These are phyloP conservation scores for Tipula vernalis DNA, from an alignment of 2,888 invertebrate species.

Conservation along the genomic window DNA sequence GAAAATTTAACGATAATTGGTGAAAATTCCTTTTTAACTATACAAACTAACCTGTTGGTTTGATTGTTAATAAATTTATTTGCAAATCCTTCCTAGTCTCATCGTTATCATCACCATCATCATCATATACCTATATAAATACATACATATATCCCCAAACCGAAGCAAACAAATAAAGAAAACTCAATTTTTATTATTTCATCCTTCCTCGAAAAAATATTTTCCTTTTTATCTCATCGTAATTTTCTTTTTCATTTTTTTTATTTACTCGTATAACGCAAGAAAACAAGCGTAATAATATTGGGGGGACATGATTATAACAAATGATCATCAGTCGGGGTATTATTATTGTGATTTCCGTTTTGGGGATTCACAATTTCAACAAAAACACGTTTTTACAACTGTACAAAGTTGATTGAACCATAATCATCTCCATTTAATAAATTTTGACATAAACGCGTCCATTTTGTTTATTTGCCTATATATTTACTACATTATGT, in stretches of 20 bases:
- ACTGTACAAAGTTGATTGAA: neutral
- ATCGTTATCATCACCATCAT: neutral
- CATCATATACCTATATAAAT: neutral
- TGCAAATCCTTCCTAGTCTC: neutral
- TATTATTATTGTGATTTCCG: neutral
- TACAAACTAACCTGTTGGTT: neutral
- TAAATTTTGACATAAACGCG: neutral
- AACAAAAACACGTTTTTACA: neutral
- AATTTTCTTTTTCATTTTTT: neutral
- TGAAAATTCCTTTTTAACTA: neutral
- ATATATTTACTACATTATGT: neutral
- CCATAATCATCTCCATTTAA: neutral
- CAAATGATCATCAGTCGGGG: neutral
- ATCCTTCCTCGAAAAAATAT: neutral
- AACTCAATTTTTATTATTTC: neutral
- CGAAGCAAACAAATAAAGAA: neutral
- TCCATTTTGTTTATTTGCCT: neutral
- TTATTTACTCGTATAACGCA: neutral
- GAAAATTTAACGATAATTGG: neutral
- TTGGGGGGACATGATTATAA: neutral
- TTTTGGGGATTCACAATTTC: neutral
- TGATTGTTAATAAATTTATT: neutral
- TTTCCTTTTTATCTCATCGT: neutral
- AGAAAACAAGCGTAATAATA: neutral
- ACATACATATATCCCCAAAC: neutral